These are phyloP conservation scores for Peromyscus aztecus DNA, from an alignment of 2,797 vertebrate genomes.

Conservation along the genomic window DNA sequence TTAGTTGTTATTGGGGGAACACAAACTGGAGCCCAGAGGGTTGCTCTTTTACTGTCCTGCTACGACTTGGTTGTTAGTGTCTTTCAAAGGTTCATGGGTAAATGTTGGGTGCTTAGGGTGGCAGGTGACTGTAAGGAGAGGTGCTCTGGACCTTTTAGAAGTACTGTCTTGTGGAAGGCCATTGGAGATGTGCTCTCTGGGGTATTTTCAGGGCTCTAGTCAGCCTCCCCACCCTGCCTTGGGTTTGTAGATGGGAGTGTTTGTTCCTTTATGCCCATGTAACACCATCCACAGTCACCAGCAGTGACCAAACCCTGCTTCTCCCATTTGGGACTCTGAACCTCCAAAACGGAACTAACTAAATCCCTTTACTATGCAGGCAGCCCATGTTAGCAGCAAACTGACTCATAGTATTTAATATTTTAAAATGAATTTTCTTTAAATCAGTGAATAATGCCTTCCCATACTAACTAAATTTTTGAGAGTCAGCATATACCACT, in stretches of 20 bases:
- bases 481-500: not conserved
- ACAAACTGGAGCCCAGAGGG: not conserved
- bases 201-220: not conserved
- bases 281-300: not conserved
- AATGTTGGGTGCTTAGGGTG: not conserved
- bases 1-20: not conserved
- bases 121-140: not conserved
- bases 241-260: not conserved
- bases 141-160: not conserved
- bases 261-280: not conserved
- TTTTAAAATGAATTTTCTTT: constrained; percentile 42
- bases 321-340: not conserved
- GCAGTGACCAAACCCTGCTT: not conserved
- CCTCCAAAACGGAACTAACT: not conserved
- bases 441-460: not conserved
- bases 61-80: not conserved
- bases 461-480: not conserved
- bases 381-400: not conserved
- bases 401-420: not conserved
- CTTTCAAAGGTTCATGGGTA: not conserved
- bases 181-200: not conserved
- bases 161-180: too few species aligned
- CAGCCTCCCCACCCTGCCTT: not conserved
- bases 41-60: not conserved
- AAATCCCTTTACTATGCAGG: not conserved